Conservation (phyloP, 2,113 vertebrate genomes). For the Lagopus muta region DNA sequence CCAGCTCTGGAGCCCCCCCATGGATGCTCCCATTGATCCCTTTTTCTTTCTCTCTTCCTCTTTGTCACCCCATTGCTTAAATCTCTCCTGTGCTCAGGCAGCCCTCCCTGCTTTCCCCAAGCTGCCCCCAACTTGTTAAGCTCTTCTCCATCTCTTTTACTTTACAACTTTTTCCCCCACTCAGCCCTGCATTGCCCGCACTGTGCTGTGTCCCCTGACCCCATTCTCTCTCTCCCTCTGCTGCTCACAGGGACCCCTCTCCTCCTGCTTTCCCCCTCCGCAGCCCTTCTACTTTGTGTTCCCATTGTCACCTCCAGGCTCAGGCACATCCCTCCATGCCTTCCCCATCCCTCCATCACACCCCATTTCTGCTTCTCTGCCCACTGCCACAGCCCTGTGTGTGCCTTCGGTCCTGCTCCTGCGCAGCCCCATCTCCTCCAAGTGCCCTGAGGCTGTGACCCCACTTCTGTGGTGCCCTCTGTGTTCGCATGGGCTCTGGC, state of each 20-base stretch:
- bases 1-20: too few species aligned
- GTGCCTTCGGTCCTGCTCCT: fast-evolving
- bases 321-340: not conserved
- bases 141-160: not conserved
- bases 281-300: not conserved
- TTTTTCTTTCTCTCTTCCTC: too few species aligned
- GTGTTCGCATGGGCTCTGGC: not conserved
- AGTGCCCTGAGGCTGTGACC: not conserved
- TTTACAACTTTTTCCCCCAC: fast-evolving
- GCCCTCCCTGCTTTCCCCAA: not conserved
- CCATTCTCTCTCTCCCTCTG: not conserved
- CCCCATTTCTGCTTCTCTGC: not conserved
- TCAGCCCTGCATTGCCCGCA: too few species aligned
- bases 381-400: fast-evolving
- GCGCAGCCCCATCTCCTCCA: not conserved
- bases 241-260: not conserved
- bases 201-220: too few species aligned
- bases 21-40: too few species aligned
- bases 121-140: fast-evolving
- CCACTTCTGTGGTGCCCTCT: fast-evolving
- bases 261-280: not conserved
- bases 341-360: too few species aligned
- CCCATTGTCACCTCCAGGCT: not conserved
- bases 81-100: not conserved
- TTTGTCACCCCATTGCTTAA: not conserved